Conservation (phyloP, 2,113 vertebrate species). For the Ammospiza nelsoni region DNA sequence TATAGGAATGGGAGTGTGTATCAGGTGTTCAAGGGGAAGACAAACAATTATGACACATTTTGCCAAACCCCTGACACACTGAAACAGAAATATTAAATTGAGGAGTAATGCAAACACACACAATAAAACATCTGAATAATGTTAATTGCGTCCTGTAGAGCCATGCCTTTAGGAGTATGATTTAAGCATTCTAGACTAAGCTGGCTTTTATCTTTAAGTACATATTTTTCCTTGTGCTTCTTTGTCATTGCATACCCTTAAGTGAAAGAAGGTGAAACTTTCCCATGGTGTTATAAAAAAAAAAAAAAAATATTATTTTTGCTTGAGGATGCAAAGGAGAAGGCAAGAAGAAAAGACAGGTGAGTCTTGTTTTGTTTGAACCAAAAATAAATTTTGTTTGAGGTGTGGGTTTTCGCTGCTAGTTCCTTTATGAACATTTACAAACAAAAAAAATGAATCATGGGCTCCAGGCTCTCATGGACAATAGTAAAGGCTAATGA, state of each 20-base stretch:
- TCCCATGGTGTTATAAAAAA: background rate
- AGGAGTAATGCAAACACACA: background rate
- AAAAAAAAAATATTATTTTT: background rate
- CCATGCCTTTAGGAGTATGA: background rate
- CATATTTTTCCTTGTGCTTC: background rate
- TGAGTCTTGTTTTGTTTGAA: background rate
- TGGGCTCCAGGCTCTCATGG: background rate
- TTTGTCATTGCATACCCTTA: background rate
- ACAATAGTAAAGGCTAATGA: background rate
- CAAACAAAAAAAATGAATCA: background rate
- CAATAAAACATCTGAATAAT: background rate
- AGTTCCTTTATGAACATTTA: background rate
- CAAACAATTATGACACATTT: background rate
- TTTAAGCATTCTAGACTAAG: background rate
- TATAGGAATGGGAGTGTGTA: background rate
- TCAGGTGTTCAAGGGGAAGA: background rate
- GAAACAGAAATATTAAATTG: background rate
- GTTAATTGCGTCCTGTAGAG: background rate
- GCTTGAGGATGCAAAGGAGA: background rate
- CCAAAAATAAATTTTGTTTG: background rate
- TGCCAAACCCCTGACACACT: background rate
- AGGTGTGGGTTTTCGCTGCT: background rate
- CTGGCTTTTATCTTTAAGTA: background rate
- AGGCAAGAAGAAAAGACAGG: background rate
- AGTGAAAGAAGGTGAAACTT: background rate